These are phyloP conservation scores for Pygmarrhopalites habei DNA, from an alignment of 1,140 invertebrate species.

Conservation along the genomic window DNA sequence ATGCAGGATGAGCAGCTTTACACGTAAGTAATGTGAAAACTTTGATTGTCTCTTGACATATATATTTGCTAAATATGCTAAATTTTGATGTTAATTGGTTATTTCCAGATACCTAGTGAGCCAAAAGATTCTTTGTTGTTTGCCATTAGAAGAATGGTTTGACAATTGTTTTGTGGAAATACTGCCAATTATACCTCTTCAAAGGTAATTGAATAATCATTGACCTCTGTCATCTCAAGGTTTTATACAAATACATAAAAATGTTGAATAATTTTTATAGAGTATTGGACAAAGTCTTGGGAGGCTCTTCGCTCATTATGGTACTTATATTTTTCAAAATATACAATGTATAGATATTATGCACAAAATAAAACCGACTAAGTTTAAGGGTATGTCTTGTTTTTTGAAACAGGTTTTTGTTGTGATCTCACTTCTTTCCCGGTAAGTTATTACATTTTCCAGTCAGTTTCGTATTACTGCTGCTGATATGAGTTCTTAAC, in stretches of 20 bases:
- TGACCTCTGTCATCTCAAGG: neutral
- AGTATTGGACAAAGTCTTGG: conserved; percentile 81
- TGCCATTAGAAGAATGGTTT: conserved; percentile 67
- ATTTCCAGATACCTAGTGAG: conserved; percentile 26
- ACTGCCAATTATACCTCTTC: conserved; percentile 65
- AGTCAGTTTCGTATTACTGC: too few species aligned
- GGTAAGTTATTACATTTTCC: too few species aligned
- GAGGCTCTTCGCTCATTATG: conserved; percentile 71
- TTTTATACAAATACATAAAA: too few species aligned
- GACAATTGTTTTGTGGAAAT: conserved; percentile 69
- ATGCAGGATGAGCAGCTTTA: conserved; percentile 62
- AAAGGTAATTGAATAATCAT: conserved; percentile 51
- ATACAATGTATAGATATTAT: too few species aligned
- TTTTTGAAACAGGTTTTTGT: too few species aligned
- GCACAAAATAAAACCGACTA: too few species aligned
- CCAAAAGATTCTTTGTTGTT: conserved; percentile 34
- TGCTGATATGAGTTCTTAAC: too few species aligned
- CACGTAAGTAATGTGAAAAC: conserved; percentile 43
- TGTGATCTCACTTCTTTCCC: conserved; percentile 62
- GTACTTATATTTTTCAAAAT: too few species aligned
- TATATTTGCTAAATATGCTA: neutral
- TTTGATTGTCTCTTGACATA: conserved; percentile 6
- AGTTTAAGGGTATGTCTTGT: too few species aligned
- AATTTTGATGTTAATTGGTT: conserved; percentile 2
- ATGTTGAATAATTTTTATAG: conserved; percentile 48